Evolutionary conservation across 1,140 invertebrate genomes (phyloP).

Genomic region (Drosophila kurseongensis): DNA sequence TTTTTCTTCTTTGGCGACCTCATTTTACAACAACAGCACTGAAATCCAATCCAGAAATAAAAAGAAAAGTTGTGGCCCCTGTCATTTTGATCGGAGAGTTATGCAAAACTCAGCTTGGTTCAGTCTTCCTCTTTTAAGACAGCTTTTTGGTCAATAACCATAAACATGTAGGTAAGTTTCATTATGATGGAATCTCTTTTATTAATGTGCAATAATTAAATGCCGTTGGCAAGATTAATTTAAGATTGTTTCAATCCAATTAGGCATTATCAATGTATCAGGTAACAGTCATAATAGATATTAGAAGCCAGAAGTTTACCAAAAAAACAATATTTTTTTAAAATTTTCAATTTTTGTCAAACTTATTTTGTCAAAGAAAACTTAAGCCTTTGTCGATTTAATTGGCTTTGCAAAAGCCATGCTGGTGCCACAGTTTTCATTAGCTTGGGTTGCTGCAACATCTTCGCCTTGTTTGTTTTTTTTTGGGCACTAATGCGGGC

Average conservation of each 20-base stretch:
- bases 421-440: constrained; percentile 13
- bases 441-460: constrained; percentile 23
- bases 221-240: constrained; percentile 1
- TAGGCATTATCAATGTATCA: not conserved
- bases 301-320: no score
- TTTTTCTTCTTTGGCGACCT: constrained; percentile 53
- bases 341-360: not conserved
- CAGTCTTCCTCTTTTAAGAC: constrained; percentile 21
- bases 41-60: not conserved
- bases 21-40: constrained; percentile 33
- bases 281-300: not conserved
- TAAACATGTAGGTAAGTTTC: constrained; percentile 8
- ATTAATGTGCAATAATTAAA: constrained; percentile 7
- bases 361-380: not conserved
- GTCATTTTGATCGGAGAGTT: constrained; percentile 17
- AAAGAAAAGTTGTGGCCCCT: constrained; percentile 29
- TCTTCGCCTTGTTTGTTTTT: constrained; percentile 21
- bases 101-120: constrained; percentile 32
- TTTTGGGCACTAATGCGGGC: constrained; percentile 46
- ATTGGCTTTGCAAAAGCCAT: constrained; percentile 13
- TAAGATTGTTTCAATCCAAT: constrained; percentile 9
- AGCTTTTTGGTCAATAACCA: constrained; percentile 7
- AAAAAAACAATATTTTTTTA: not conserved
- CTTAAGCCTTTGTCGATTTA: constrained; percentile 12
- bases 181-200: constrained; percentile 7